Conservation (phyloP, 1,140 invertebrate species). For the Pomacea maculata region DNA sequence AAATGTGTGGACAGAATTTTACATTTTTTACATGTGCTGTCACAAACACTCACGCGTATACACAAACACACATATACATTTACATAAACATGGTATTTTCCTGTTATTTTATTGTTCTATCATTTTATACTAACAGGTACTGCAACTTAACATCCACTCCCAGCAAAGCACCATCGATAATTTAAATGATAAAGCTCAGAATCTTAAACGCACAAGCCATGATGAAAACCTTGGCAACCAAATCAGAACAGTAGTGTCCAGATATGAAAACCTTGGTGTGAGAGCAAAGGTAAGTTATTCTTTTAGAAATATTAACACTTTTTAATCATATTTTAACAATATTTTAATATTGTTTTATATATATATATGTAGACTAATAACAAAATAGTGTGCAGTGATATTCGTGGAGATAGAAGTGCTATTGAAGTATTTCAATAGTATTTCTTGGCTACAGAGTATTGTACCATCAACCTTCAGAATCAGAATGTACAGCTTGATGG, state of each 20-base stretch:
- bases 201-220: constrained; percentile 87
- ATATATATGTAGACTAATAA: too few relatives aligned
- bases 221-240: constrained; percentile 82
- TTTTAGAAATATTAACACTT: neutral
- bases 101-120: too few relatives aligned
- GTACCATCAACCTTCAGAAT: too few relatives aligned
- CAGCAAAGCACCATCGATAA: constrained; percentile 93
- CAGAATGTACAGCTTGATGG: too few relatives aligned
- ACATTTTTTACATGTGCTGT: too few relatives aligned
- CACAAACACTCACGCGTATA: too few relatives aligned
- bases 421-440: constrained; percentile 71
- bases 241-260: constrained; percentile 84
- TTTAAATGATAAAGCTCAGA: constrained; percentile 84
- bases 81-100: too few relatives aligned
- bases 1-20: too few relatives aligned
- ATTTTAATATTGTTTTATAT: too few relatives aligned
- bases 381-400: constrained; percentile 78
- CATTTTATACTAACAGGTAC: constrained; percentile 34
- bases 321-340: neutral
- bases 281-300: constrained; percentile 71
- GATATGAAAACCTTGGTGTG: constrained; percentile 78
- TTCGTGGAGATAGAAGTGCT: constrained; percentile 86
- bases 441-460: too few relatives aligned
- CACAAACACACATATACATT: too few relatives aligned
- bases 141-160: constrained; percentile 88